These are phyloP conservation scores for Coleophora flavipennella DNA, from an alignment of 2,888 invertebrate genomes.

Conservation along the genomic window DNA sequence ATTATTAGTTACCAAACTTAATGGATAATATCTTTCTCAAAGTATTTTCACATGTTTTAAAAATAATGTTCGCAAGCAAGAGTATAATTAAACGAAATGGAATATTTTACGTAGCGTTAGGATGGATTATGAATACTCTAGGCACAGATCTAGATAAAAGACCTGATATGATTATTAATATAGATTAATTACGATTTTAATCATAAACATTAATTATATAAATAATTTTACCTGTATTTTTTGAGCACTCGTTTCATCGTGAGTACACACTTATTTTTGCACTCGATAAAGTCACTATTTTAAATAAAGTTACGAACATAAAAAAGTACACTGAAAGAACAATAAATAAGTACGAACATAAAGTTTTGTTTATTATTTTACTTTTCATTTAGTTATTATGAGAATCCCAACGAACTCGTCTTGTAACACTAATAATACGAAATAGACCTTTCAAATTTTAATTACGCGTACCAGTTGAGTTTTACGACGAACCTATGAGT, in stretches of 20 bases:
- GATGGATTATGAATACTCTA: no score
- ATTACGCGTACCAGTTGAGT: no score
- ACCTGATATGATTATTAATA: constrained; percentile 7
- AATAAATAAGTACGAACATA: constrained; percentile 50
- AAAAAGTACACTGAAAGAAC: constrained; percentile 53
- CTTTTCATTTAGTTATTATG: no score
- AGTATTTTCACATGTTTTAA: no score
- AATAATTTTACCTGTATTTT: constrained; percentile 40
- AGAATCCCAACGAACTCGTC: no score
- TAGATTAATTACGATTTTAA: constrained; percentile 10
- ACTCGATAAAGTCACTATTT: constrained; percentile 66
- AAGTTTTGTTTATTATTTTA: constrained; percentile 13
- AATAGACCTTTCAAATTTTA: no score
- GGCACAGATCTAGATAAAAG: background rate
- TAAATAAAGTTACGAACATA: constrained; percentile 53
- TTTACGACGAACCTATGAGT: no score
- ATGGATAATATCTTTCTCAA: no score
- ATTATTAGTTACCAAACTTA: no score
- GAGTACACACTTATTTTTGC: constrained; percentile 64
- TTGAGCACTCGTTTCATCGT: constrained; percentile 57
- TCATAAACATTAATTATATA: constrained; percentile 14
- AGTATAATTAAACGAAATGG: no score
- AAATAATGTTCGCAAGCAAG: no score
- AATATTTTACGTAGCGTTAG: background rate
- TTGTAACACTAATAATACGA: no score